A percentile compares a stretch with the other conserved stretches of the same genome.
phyloP scores from a whole-genome alignment of 2,888 invertebrate genomes.

The Villa cingulata region DNA sequence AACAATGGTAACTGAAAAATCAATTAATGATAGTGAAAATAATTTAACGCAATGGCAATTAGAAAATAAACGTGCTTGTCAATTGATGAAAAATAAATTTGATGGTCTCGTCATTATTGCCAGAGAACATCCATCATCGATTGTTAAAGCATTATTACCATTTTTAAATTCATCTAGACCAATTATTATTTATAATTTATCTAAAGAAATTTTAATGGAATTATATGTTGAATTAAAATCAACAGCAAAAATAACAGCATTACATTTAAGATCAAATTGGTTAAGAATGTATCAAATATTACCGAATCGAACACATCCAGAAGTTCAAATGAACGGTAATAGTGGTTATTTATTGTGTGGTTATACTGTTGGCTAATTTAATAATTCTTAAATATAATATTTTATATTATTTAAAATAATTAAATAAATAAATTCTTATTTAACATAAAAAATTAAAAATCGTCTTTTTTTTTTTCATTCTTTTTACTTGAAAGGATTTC shows the following conservation, averaged over 20 bases:
- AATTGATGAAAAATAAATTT: conserved; percentile 47
- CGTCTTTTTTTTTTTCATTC: too few species aligned
- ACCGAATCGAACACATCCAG: conserved; percentile 86
- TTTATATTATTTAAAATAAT: background rate
- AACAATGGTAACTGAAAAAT: conserved; percentile 8
- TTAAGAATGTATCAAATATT: conserved; percentile 81
- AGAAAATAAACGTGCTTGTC: conserved; percentile 52
- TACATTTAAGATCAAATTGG: conserved; percentile 76
- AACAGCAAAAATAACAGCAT: conserved; percentile 52
- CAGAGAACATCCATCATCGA: conserved; percentile 73
- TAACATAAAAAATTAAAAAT: too few species aligned
- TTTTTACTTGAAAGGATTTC: too few species aligned
- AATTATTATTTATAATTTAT: conserved; percentile 68
- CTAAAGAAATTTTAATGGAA: conserved; percentile 73
- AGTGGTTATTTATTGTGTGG: conserved; percentile 81
- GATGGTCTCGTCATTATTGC: conserved; percentile 66
- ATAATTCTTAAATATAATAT: background rate
- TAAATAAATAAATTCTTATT: background rate
- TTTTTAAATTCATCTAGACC: conserved; percentile 71
- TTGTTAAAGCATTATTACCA: conserved; percentile 59
- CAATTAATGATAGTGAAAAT: background rate
- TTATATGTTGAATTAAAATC: conserved; percentile 67
- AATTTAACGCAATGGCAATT: conserved; percentile 46
- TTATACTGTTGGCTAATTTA: conserved; percentile 31
- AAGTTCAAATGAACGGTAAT: conserved; percentile 75